Percentiles rank a stretch among this genome's conserved stretches.
Conservation (phyloP, 2,797 vertebrate species). For the Sylvilagus floridanus region DNA sequence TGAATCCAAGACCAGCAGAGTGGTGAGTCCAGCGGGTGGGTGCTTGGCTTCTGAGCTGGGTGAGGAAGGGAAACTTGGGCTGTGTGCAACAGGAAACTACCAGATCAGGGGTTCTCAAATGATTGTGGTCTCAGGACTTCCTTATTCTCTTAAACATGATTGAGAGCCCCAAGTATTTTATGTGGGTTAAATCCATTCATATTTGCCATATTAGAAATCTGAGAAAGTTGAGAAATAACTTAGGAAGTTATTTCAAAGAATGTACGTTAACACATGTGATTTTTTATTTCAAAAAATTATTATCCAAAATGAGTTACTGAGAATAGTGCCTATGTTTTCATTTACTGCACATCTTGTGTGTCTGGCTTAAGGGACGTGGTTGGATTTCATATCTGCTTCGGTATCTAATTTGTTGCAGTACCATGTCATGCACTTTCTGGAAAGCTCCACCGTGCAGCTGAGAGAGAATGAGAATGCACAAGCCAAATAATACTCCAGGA, state of each 20-base stretch:
- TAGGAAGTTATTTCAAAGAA: not conserved
- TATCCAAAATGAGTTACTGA: slow-evolving; percentile 1
- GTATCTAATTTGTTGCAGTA: fast-evolving
- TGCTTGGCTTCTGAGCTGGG: not conserved
- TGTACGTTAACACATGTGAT: not conserved
- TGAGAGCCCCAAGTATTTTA: not conserved
- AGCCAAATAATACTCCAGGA: not conserved
- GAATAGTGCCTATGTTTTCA: not conserved
- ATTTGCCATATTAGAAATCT: not conserved
- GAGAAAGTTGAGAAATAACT: not conserved
- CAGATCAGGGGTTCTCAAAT: not conserved
- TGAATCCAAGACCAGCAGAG: not conserved
- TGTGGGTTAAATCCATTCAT: not conserved
- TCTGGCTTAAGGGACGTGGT: not conserved
- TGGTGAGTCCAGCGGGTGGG: not conserved
- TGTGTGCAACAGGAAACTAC: not conserved
- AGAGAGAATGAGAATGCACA: not conserved
- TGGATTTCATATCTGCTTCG: not conserved
- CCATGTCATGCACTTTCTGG: not conserved
- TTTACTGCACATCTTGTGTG: not conserved
- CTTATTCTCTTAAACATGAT: not conserved
- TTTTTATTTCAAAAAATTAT: not conserved
- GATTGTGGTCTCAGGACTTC: not conserved
- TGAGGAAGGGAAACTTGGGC: not conserved
- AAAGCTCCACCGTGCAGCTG: not conserved